Percentiles rank a stretch among this genome's conserved stretches.
phyloP scores from a whole-genome alignment of 2,113 vertebrate species.

The Centropus bengalensis region DNA sequence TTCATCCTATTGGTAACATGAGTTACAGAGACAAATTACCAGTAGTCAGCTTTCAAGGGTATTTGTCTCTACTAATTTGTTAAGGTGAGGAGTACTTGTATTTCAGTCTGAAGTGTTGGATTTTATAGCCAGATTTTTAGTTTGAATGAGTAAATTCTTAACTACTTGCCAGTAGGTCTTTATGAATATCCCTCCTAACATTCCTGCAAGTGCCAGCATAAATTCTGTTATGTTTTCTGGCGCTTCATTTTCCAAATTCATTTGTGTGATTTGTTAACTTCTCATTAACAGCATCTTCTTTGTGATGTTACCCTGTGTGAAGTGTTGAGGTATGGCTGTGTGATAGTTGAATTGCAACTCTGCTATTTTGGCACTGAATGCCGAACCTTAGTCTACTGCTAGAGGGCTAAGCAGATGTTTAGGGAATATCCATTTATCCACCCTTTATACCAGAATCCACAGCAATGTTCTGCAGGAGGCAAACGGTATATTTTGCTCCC shows the following conservation, averaged over 20 bases:
- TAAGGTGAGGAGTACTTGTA: background rate
- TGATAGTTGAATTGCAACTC: background rate
- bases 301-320: background rate
- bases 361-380: background rate
- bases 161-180: background rate
- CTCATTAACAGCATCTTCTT: background rate
- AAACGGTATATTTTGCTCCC: background rate
- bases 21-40: background rate
- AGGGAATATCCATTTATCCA: background rate
- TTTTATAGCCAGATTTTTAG: background rate
- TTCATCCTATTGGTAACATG: background rate
- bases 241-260: background rate
- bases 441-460: background rate
- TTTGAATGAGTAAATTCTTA: background rate
- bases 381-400: background rate
- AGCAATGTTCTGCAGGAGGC: background rate
- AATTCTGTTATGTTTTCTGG: background rate
- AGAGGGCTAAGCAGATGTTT: background rate
- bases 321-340: background rate
- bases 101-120: background rate
- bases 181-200: background rate
- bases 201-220: background rate
- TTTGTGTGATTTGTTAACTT: background rate
- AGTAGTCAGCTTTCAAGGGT: background rate
- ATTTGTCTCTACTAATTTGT: background rate